These are phyloP conservation scores for Meteorus cinctellus DNA, from an alignment of 2,888 invertebrate genomes.

Conservation along the genomic window DNA sequence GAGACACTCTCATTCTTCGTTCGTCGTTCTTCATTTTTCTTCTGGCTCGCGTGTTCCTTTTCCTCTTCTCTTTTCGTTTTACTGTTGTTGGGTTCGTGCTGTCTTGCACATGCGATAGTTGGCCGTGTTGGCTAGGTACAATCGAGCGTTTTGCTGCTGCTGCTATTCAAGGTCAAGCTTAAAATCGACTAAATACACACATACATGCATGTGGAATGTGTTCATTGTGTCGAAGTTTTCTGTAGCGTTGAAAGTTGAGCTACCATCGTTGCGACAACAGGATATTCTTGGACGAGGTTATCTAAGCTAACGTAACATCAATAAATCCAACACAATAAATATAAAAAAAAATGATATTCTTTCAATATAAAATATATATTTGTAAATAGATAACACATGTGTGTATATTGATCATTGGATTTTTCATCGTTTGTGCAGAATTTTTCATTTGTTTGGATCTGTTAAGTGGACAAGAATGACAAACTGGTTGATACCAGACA, in stretches of 20 bases:
- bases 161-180: constrained; percentile 26
- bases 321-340: constrained; percentile 4
- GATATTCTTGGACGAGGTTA: constrained; percentile 15
- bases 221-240: constrained; percentile 7
- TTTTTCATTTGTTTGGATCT: neutral
- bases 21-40: constrained; percentile 17
- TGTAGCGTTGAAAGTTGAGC: constrained; percentile 16
- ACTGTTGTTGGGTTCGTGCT: constrained; percentile 12
- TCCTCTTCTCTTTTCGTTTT: neutral
- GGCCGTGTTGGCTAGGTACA: constrained; percentile 1
- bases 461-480: too few relatives aligned
- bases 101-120: constrained; percentile 21
- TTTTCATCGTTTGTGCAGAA: constrained; percentile 39
- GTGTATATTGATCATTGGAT: too few relatives aligned
- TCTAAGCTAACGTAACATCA: constrained; percentile 17
- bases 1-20: constrained; percentile 26
- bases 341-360: neutral
- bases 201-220: constrained; percentile 33
- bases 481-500: too few relatives aligned
- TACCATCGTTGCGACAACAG: neutral
- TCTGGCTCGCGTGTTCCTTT: constrained; percentile 3
- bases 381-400: neutral
- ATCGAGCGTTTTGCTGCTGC: constrained; percentile 27
- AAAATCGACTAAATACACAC: constrained; percentile 36
- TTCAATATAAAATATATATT: neutral